Conservation (phyloP, 2,888 invertebrate species). For the Ditula angustiorana region DNA sequence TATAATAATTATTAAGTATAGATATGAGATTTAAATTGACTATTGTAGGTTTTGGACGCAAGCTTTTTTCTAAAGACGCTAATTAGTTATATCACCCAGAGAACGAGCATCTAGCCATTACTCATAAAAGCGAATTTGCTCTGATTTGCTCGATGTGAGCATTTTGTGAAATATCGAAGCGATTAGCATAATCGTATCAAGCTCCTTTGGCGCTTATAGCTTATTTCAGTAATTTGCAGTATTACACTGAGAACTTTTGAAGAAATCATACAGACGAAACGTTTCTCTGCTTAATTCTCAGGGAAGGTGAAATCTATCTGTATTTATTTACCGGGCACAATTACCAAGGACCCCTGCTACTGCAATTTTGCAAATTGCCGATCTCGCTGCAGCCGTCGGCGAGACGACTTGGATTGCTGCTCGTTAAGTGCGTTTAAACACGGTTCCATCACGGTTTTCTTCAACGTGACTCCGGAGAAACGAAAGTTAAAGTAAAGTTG, state of each 20-base stretch:
- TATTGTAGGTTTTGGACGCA: too few species aligned
- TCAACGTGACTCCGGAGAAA: conserved; percentile 47
- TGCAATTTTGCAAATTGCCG: conserved; percentile 80
- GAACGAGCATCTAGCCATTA: too few species aligned
- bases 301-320: conserved; percentile 59
- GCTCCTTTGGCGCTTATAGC: not conserved
- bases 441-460: conserved; percentile 54
- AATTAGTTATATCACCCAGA: too few species aligned
- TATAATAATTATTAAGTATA: too few species aligned
- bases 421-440: conserved; percentile 67
- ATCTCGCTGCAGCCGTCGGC: conserved; percentile 75
- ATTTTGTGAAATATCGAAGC: too few species aligned
- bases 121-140: too few species aligned
- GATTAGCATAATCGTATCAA: too few species aligned
- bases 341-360: conserved; percentile 70
- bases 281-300: conserved; percentile 13
- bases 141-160: too few species aligned
- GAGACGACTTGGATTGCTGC: conserved; percentile 74
- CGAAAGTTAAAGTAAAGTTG: conserved; percentile 37
- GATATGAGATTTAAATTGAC: too few species aligned
- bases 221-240: not conserved
- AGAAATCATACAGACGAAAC: not conserved
- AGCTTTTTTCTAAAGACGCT: too few species aligned
- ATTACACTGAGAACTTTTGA: not conserved
- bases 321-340: conserved; percentile 79